These are phyloP conservation scores for Florisuga fusca DNA, from an alignment of 2,797 vertebrate species.

Conservation along the genomic window DNA sequence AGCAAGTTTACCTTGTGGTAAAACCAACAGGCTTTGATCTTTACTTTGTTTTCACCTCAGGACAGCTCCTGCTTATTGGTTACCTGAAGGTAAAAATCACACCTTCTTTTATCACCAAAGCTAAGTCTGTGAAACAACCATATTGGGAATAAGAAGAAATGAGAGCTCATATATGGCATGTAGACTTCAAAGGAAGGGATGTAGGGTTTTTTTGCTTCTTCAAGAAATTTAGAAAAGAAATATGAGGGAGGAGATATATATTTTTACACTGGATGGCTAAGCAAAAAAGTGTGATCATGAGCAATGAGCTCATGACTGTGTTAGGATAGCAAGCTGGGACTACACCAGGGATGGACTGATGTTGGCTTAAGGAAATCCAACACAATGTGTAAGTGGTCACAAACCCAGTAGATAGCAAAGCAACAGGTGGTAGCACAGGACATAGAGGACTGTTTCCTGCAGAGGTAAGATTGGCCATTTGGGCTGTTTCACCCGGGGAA, in stretches of 20 bases:
- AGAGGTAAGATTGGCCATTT: neutral
- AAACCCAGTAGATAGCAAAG: neutral
- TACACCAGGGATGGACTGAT: neutral
- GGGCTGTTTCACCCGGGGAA: neutral
- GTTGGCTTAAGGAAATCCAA: neutral
- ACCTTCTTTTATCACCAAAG: conserved; percentile 36
- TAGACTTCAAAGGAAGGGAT: conserved; percentile 2
- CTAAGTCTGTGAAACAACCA: conserved; percentile 10
- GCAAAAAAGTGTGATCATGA: neutral
- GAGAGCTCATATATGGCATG: neutral
- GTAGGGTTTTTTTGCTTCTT: neutral
- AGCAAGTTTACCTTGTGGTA: conserved; percentile 34
- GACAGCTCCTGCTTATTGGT: conserved; percentile 12
- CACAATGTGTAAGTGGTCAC: neutral
- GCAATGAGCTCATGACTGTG: neutral
- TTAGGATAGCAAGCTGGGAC: neutral
- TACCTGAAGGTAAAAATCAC: conserved; percentile 53
- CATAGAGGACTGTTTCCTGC: neutral
- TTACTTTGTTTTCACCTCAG: conserved; percentile 42
- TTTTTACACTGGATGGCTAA: neutral
- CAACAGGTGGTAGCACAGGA: neutral
- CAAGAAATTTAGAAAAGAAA: neutral
- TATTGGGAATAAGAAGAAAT: conserved; percentile 3
- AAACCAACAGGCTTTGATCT: conserved; percentile 44
- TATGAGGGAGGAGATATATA: neutral